A percentile compares a stretch with the other conserved stretches of the same genome.
Evolutionary conservation across 2,888 invertebrate species (phyloP).

Genomic region (Coelogynopora nodosa): DNA sequence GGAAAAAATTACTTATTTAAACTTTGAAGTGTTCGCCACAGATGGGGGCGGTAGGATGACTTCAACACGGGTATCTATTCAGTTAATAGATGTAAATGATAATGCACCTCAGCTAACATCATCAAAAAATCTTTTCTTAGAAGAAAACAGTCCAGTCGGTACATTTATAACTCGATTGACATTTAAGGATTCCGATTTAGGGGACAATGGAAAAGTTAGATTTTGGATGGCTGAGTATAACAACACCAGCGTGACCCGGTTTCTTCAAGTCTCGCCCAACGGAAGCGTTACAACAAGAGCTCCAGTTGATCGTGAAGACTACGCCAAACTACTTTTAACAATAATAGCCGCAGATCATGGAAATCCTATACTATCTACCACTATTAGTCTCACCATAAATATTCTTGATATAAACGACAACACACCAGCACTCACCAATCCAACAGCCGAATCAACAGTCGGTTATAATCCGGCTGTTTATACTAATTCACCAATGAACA

Average conservation of each 20-base stretch:
- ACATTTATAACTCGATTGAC: constrained; percentile 38
- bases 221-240: constrained; percentile 33
- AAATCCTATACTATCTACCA: constrained; percentile 29
- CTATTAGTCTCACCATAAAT: constrained; percentile 25
- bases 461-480: constrained; percentile 32
- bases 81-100: constrained; percentile 42
- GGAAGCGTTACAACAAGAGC: constrained; percentile 30
- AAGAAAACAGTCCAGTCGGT: constrained; percentile 39
- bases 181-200: constrained; percentile 39
- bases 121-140: constrained; percentile 4
- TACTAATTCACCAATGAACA: constrained; percentile 40
- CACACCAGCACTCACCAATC: constrained; percentile 11
- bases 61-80: constrained; percentile 28
- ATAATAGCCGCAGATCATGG: constrained; percentile 39
- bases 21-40: constrained; percentile 39
- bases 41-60: constrained; percentile 35
- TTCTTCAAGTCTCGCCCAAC: constrained; percentile 36
- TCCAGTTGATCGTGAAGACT: constrained; percentile 40
- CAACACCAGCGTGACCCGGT: constrained; percentile 30
- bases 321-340: not conserved
- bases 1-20: constrained; percentile 21
- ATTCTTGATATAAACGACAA: constrained; percentile 43
- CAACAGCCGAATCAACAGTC: constrained; percentile 33
- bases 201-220: constrained; percentile 40
- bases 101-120: constrained; percentile 37